These are phyloP conservation scores for Neolamprologus toae DNA, from an alignment of 2,113 vertebrate genomes.

Conservation along the genomic window DNA sequence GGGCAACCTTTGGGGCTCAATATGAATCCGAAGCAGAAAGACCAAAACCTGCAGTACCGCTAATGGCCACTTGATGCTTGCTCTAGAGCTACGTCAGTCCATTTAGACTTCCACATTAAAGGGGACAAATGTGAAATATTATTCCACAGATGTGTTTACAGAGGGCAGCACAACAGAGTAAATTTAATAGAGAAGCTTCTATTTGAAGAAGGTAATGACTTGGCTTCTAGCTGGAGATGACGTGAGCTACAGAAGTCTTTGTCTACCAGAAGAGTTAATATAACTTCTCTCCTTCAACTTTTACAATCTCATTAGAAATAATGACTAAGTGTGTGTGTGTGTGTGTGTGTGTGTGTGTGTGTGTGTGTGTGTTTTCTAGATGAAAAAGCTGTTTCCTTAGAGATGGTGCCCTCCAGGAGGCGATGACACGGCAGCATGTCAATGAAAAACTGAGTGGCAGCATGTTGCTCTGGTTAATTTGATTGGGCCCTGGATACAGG, in stretches of 20 bases:
- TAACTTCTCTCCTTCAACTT: background rate
- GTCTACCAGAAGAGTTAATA: background rate
- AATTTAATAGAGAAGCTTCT: background rate
- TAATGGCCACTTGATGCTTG: background rate
- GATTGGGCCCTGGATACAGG: constrained; percentile 94
- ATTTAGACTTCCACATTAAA: background rate
- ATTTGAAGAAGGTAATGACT: background rate
- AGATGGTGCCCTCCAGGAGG: constrained; percentile 91
- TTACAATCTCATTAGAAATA: background rate
- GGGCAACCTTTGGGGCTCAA: background rate
- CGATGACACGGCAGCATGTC: constrained; percentile 84
- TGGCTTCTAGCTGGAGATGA: background rate
- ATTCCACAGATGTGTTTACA: background rate
- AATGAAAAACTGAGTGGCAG: constrained; percentile 90
- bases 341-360: background rate
- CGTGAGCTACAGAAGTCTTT: background rate
- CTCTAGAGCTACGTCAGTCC: background rate
- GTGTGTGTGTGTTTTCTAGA: constrained; percentile 62
- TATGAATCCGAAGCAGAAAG: background rate
- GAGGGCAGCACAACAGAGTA: background rate
- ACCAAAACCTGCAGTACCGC: background rate
- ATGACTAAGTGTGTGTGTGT: background rate
- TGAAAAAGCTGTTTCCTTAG: constrained; percentile 91
- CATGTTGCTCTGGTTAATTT: constrained; percentile 94
- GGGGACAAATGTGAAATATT: background rate